phyloP scores from a whole-genome alignment of 2,888 invertebrate species.

The Eledona agricola region DNA sequence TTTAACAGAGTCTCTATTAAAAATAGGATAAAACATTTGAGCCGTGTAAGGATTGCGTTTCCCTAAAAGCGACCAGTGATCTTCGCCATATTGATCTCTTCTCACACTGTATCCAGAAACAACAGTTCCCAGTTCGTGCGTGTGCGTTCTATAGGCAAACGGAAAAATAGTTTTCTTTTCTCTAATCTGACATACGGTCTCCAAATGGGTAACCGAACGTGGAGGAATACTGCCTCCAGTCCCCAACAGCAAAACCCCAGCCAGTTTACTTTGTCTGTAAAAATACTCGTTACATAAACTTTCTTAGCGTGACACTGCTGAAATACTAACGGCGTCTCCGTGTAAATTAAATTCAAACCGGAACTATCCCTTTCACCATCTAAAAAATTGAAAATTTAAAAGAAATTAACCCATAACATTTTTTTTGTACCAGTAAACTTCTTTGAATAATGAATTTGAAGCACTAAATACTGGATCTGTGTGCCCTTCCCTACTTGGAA shows the following conservation, averaged over 20 bases:
- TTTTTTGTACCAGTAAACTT: slow-evolving; percentile 56
- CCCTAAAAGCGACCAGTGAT: slow-evolving; percentile 85
- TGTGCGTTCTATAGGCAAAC: slow-evolving; percentile 95
- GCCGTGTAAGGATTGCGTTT: slow-evolving; percentile 87
- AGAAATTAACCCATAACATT: no score
- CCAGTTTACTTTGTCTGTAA: slow-evolving; percentile 82
- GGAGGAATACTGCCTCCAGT: slow-evolving; percentile 84
- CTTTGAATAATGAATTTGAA: slow-evolving; percentile 76
- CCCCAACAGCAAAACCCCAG: slow-evolving; percentile 90
- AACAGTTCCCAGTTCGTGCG: slow-evolving; percentile 84
- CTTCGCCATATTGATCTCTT: slow-evolving; percentile 65
- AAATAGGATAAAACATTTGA: slow-evolving; percentile 93
- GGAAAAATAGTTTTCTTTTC: slow-evolving; percentile 90
- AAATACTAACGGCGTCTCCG: slow-evolving; percentile 72
- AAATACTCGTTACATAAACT: no score
- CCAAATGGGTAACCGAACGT: slow-evolving; percentile 81
- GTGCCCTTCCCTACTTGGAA: slow-evolving; percentile 90
- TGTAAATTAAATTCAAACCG: slow-evolving; percentile 83
- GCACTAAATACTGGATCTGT: slow-evolving; percentile 85
- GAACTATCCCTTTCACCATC: slow-evolving; percentile 84
- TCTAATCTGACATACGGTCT: slow-evolving; percentile 83
- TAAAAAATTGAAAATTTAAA: slow-evolving; percentile 59
- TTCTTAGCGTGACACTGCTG: no score
- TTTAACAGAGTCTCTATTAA: slow-evolving; percentile 69
- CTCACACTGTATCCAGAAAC: slow-evolving; percentile 84